Evolutionary conservation across 2,888 invertebrate genomes (phyloP), one percentile per base, ranked within the genome.

Genomic region (Mesodorylaimus sp.): DNA sequence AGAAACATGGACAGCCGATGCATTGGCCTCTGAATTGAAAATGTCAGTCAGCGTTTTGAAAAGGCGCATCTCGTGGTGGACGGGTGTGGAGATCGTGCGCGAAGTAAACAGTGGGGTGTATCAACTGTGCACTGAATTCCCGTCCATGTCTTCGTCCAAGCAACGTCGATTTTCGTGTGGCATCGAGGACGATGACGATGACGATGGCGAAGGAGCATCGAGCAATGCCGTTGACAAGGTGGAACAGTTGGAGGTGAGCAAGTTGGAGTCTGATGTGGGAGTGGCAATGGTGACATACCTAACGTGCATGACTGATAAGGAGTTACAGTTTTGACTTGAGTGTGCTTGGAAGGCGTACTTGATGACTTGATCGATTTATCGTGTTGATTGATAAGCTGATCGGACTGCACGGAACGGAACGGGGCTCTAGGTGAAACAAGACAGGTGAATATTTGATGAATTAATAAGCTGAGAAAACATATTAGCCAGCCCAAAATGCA

Each of bases 61-160:
- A 45, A 51, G 56, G 45, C 54, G 60, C 5, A 44, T 61, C 21
- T 58, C 56, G 7, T 62, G 58, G 58, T 61, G 58, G 50, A 38
- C 48, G 29, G 52, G 52, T 36, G 54, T 55, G 43, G 60, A 56
- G 38, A 21, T 56, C 7, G 23, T 58, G 19, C 23, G 24, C 16
- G 10, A 19, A 7, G 10, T 39, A 5, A 21, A 39, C 21, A 21
- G 21, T 16, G 7, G 7, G 7, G 10, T 23, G 21, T 43, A 27
- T 25, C 24, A 26, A 26, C 19, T 43, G 10, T 24, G 10, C 26
- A 27, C 24, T 26, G 26, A 7, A 16, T 26, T 43, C 10, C 44
- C 44, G 13, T 26, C 44, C 13, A 7, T 13, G 27, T 26, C 27
- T 5, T 27, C 44, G 13, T 26, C 44, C 13, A 7, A 26, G 27